Evolutionary conservation across 2,113 vertebrate species (phyloP), one percentile per base, ranked within the genome.

Genomic region (Xenopus tropicalis): DNA sequence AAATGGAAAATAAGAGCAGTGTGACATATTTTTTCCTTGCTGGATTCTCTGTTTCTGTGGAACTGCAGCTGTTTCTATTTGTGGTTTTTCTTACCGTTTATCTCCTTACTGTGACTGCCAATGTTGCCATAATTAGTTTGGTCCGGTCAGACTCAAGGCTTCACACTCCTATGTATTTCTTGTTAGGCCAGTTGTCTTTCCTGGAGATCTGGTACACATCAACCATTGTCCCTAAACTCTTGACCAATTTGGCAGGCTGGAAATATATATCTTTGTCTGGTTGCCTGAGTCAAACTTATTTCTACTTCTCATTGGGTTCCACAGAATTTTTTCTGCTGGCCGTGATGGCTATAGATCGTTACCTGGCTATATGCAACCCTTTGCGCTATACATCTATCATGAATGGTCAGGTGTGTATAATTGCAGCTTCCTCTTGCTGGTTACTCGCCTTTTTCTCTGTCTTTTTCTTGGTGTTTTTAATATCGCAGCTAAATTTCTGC

Each of bases 111-210:
- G 29, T 76, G 7, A 69, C 66, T 5, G 66, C 73, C 25, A 83
- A 80, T 74, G 54, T 11, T 0, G 21, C 79, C 57, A 80, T 81
- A 46, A 81, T 84, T 1, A 0, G 19, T 19, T 52, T 81, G 11
- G 61, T 81, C 11, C 74, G 69, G 37, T 54, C 71, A 3, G 81
- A 83, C 14, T 78, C 67, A 43, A 37, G 10, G 37, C 81, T 84
- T 11, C 43, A 72, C 11, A 77, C 76, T 3, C 78, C 79, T 29
- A 80, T 82, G 78, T 81, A 86, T 19, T 84, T 83, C 58, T 77
- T 83, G 57, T 80, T 85, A 0, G 21, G 37, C 9, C 78, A 83
- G 1, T 78, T 83, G n/a, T 80, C 79, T 66, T 16, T 74, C 44
- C 22, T 77, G 14, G 80, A 84, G 61, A 80, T 66, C 0, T 48